These are phyloP conservation scores for Gallinago undulata DNA, from an alignment of 2,113 vertebrate species.

Conservation along the genomic window DNA sequence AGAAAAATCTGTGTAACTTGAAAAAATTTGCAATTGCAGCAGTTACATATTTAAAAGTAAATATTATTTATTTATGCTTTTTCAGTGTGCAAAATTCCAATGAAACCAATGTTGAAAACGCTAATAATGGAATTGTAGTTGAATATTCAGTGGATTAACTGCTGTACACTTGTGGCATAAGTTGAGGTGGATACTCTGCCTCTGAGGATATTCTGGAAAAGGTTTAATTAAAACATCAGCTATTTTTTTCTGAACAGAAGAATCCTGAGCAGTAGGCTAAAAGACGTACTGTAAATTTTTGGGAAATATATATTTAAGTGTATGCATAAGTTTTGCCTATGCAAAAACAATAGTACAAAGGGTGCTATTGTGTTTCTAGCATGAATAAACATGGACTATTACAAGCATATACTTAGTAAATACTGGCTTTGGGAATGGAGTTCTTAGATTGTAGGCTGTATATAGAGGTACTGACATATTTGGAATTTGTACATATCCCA, in stretches of 20 bases:
- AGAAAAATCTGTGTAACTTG: not conserved
- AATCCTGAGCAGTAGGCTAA: not conserved
- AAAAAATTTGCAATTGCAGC: not conserved
- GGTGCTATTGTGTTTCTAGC: not conserved
- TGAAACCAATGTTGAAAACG: not conserved
- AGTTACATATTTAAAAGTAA: not conserved
- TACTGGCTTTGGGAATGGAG: not conserved
- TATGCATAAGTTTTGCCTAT: not conserved
- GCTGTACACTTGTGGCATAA: not conserved
- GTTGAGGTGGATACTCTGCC: not conserved
- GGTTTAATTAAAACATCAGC: not conserved
- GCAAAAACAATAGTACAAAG: not conserved
- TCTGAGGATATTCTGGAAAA: constrained; percentile 11
- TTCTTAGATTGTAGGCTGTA: not conserved
- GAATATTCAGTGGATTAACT: not conserved
- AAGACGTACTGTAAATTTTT: not conserved
- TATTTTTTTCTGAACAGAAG: not conserved
- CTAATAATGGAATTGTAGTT: not conserved
- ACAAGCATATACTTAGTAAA: not conserved
- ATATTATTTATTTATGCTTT: not conserved
- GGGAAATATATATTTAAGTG: not conserved
- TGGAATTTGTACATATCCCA: not conserved
- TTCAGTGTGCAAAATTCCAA: not conserved
- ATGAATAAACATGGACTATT: not conserved
- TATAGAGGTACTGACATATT: not conserved